Base-by-base conservation (phyloP, 1,140 invertebrate species). In the Brachionus sp. region DNA sequence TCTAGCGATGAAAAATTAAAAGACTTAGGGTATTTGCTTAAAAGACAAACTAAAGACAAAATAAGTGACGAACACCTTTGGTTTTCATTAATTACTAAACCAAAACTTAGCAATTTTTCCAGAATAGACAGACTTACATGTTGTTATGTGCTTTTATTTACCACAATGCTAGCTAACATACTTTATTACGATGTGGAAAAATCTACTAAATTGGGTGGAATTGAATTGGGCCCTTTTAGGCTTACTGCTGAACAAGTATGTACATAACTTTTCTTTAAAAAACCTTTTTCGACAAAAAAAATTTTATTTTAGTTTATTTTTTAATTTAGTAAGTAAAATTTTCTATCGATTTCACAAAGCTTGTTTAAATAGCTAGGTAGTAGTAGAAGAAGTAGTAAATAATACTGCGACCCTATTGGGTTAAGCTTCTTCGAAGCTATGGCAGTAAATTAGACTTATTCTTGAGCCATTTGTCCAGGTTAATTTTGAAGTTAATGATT, bases 61-160 rank as follows among this genome's bases (percentile, higher is more conserved):
- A 85, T 91, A 1, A 87, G 87, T 16, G 91, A 92, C 85, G 90
- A 90, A 29, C 91, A 92, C 85, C 85, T 92, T 7, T 92, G 91
- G 91, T 90, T 91, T 84, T 91, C 90, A 10, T 88, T 91, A 5
- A 88, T 92, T 84, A 87, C 90, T 39, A 85, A 91, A 42, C 90
- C 91, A 13, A 88, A 90, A 3, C 86, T 89, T 50, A 91, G 90
- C 53, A 86, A 90, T 37, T 91, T 91, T 84, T 91, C 88, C 13
- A 84, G 89, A 6, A 86, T 88, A 16, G 88, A 91, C 86, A 84
- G 91, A 39, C 88, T 91, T 12, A 90, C 90, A 5, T 90, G 90
- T 77, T 91, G 90, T 84, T 87, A 91, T 83, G 89, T 89, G 50
- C 87, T 91, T 13, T 86, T 91, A 4, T 91, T 89, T 70, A 85